A percentile compares a stretch with the other conserved stretches of the same genome.
Evolutionary conservation across 2,113 vertebrate genomes (phyloP).

Genomic region (Climacteris rufus): DNA sequence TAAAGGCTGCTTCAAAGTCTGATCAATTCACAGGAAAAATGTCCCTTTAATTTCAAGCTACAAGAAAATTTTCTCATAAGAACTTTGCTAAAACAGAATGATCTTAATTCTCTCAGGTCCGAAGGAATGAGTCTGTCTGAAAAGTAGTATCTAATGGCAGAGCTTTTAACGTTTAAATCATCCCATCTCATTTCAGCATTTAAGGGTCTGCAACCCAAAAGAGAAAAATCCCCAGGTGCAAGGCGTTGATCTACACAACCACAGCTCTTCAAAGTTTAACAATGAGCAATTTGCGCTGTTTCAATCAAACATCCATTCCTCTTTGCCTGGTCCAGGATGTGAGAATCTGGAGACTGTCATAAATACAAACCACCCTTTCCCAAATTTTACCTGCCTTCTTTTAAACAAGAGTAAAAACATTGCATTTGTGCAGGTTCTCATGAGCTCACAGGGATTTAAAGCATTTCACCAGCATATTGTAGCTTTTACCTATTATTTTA

Average conservation of each 20-base stretch:
- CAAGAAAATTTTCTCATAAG: background rate
- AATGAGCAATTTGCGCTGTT: background rate
- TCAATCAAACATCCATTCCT: background rate
- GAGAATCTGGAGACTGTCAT: background rate
- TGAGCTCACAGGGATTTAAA: conserved; percentile 4
- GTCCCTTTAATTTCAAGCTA: background rate
- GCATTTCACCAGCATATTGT: background rate
- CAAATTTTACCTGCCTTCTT: conserved; percentile 18
- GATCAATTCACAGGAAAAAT: background rate
- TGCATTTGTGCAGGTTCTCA: conserved; percentile 7
- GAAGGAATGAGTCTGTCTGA: background rate
- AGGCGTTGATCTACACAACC: conserved; percentile 22
- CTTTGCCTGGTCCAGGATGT: background rate
- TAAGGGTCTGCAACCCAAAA: conserved; percentile 28
- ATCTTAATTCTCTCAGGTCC: background rate
- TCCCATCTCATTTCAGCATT: background rate
- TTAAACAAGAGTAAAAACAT: conserved; percentile 26
- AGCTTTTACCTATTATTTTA: conserved; percentile 3
- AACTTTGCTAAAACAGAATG: background rate
- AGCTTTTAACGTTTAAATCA: background rate
- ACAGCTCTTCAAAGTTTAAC: conserved; percentile 33
- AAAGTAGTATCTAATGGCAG: background rate
- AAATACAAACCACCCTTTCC: conserved; percentile 9
- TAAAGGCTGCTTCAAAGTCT: background rate
- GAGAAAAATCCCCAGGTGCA: background rate